phyloP scores from a whole-genome alignment of 2,113 vertebrate genomes.

The Micronycteris hirsuta region DNA sequence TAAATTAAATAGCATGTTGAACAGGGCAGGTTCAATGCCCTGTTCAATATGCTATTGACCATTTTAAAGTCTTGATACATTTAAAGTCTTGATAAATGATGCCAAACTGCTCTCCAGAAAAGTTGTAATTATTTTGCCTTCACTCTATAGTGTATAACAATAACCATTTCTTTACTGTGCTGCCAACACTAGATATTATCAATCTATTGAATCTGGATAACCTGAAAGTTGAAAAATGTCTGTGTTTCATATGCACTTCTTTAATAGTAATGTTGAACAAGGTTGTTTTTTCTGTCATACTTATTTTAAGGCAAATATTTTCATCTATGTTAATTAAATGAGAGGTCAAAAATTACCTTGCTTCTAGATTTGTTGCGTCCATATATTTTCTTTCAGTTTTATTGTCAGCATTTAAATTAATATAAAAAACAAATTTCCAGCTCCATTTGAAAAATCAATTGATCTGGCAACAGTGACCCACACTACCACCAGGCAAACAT shows the following conservation, averaged over 20 bases:
- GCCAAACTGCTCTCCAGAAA: slow-evolving; percentile 17
- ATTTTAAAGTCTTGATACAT: too few species aligned
- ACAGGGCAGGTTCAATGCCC: not conserved
- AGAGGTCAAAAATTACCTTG: not conserved
- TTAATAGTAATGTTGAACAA: slow-evolving; percentile 22
- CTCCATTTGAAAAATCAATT: slow-evolving; percentile 8
- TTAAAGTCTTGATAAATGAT: not conserved
- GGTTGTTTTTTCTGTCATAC: not conserved
- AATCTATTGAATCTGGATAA: slow-evolving; percentile 18
- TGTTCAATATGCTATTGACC: too few species aligned
- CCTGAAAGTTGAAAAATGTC: not conserved
- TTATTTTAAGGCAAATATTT: not conserved
- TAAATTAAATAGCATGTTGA: not conserved
- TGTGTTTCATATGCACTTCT: not conserved
- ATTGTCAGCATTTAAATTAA: slow-evolving; percentile 1
- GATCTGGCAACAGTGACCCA: not conserved
- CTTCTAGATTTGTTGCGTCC: not conserved
- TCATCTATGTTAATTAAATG: not conserved
- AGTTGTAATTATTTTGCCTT: not conserved
- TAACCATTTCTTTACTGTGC: not conserved
- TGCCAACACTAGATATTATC: not conserved
- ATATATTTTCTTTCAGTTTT: not conserved
- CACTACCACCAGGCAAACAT: not conserved
- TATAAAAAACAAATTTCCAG: not conserved
- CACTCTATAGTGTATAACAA: not conserved